Evolutionary conservation across 2,888 invertebrate species (phyloP), one percentile per base, ranked within the genome.

Genomic region (Deladenus siricidicola): DNA sequence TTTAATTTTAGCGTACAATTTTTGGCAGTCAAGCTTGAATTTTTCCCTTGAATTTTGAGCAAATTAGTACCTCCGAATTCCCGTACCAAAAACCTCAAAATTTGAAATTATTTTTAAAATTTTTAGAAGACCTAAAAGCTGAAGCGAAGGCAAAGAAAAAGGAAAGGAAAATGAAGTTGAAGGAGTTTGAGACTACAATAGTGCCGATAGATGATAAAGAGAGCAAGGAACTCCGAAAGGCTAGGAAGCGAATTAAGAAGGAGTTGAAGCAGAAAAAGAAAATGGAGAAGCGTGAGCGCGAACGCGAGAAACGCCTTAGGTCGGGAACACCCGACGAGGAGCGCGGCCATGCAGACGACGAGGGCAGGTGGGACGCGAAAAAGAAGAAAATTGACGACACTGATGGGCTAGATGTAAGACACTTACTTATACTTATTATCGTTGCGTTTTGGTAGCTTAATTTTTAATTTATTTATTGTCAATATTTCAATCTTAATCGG

Each of bases 191-290:
- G 28, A 26, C 49, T 4, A 26, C 51, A 10, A 19, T 68, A 17
- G 54, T 58, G 26, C 58, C 60, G 14, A 26, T 56, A 10, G 43
- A 23, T 28, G 64, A 71, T 34, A 65, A 62, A 29, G 59, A 68
- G 30, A 59, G 44, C 19, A 64, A 68, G 19, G 57, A 67, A 47
- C 44, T 69, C 26, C 65, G 66, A 51, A 63, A 69, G 45, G 65
- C 66, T 52, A 70, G 69, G 47, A 70, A 69, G 58, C 60, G 62
- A 29, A 66, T 65, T 34, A 74, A 72, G 51, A 56, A 69, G 43
- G 65, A 63, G 24, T 73, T 70, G 39, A 62, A 72, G 42, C 59
- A 64, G 44, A 65, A 65, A 58, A 76, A 76, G 63, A 72, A 70
- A 50, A 51, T 65, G 30, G 68, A 61, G 51, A 73, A 72, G 63